A percentile compares a stretch with the other conserved stretches of the same genome.
Evolutionary conservation across 2,113 vertebrate genomes (phyloP).

Genomic region (Saccopteryx bilineata): DNA sequence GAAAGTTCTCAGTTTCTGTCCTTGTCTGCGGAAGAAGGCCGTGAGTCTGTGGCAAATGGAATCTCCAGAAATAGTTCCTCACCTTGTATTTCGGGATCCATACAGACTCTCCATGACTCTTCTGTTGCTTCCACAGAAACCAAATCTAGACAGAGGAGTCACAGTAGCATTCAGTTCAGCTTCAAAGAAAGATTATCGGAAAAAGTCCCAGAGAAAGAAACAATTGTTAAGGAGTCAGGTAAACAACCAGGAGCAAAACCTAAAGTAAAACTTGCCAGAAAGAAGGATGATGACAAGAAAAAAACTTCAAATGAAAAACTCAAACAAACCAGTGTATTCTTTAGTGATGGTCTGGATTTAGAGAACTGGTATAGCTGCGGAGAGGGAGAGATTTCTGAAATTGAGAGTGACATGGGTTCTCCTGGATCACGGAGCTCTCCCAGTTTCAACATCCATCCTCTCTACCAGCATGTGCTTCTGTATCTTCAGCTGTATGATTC

Average conservation of each 20-base stretch:
- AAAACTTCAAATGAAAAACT: constrained; percentile 93
- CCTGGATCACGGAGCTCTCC: constrained; percentile 92
- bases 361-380: constrained; percentile 99
- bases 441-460: constrained; percentile 95
- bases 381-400: constrained; percentile 98
- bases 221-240: constrained; percentile 89
- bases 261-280: constrained; percentile 95
- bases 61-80: constrained; percentile 97
- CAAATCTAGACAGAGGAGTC: constrained; percentile 93
- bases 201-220: constrained; percentile 94
- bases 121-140: constrained; percentile 87
- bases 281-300: constrained; percentile 95
- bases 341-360: constrained; percentile 97
- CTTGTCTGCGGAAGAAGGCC: constrained; percentile 85
- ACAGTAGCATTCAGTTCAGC: constrained; percentile 97
- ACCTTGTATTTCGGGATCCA: constrained; percentile 93
- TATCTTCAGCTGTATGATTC: constrained; percentile 99
- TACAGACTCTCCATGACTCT: constrained; percentile 89
- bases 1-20: constrained; percentile 85
- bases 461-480: constrained; percentile 98
- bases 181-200: constrained; percentile 96
- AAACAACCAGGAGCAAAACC: constrained; percentile 96
- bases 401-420: constrained; percentile 97
- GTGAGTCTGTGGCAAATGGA: constrained; percentile 90
- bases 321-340: constrained; percentile 94